Evolutionary conservation across 2,797 vertebrate species (phyloP).

Genomic region (Gila robusta): DNA sequence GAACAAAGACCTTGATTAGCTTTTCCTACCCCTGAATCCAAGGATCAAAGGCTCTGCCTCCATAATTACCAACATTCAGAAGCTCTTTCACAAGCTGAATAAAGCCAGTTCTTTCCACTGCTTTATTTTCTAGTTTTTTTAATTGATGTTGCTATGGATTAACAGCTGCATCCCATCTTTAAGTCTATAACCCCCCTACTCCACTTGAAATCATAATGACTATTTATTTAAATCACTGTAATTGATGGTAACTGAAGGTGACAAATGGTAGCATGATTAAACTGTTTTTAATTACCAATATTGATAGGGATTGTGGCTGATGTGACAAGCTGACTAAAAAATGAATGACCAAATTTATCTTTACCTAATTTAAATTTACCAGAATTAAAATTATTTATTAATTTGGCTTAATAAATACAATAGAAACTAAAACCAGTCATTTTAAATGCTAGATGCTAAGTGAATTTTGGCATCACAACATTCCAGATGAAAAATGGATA

Average conservation of each 20-base stretch:
- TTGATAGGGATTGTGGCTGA: background rate
- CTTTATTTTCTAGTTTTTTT: constrained; percentile 10
- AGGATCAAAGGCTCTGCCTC: constrained; percentile 11
- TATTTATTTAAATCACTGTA: constrained; percentile 5
- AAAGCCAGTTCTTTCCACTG: background rate
- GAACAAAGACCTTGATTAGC: constrained; percentile 34
- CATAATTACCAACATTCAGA: constrained; percentile 28
- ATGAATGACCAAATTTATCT: background rate
- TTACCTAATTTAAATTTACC: background rate
- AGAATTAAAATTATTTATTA: background rate
- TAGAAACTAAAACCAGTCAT: background rate
- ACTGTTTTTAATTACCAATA: background rate
- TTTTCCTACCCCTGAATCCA: constrained; percentile 30
- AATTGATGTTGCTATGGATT: constrained; percentile 11
- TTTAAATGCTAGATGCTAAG: background rate
- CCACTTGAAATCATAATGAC: constrained; percentile 18
- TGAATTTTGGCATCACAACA: background rate
- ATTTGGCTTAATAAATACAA: background rate
- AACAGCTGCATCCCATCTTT: background rate
- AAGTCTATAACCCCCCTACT: constrained; percentile 8
- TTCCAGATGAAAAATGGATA: background rate
- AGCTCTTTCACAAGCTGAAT: constrained; percentile 4
- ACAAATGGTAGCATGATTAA: background rate
- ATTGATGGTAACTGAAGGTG: background rate
- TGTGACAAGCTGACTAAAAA: background rate